phyloP scores from a whole-genome alignment of 2,797 vertebrate species.

The Oophaga sylvatica region DNA sequence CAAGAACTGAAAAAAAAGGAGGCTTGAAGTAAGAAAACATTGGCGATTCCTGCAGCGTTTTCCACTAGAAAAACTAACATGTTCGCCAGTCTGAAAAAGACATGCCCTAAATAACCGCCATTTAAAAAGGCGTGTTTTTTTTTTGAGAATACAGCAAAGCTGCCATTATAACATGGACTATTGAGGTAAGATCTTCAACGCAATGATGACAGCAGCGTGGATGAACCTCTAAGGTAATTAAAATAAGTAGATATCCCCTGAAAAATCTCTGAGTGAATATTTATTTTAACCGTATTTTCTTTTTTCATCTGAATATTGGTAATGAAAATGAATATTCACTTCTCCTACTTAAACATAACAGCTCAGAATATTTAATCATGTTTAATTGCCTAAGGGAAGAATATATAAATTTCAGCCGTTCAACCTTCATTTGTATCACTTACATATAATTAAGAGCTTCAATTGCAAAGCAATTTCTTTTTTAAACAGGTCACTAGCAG shows the following conservation, averaged over 20 bases:
- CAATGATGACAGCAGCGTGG: not conserved
- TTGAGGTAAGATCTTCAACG: not conserved
- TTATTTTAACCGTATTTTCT: not conserved
- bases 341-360: constrained; percentile 31
- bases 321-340: constrained; percentile 15
- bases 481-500: constrained; percentile 23
- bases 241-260: not conserved
- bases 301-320: not conserved
- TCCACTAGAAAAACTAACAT: no score
- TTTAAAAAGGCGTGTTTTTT: no score
- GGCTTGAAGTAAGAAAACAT: no score
- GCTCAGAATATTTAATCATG: constrained; percentile 48
- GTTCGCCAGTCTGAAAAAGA: no score
- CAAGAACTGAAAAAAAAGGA: no score
- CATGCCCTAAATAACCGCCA: no score
- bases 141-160: not conserved
- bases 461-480: constrained; percentile 38
- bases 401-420: constrained; percentile 32
- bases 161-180: not conserved
- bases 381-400: constrained; percentile 47
- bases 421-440: constrained; percentile 39
- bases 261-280: not conserved
- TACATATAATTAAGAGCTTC: constrained; percentile 36
- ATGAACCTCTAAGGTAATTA: not conserved
- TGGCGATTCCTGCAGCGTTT: no score